These are phyloP conservation scores for Euura saliciscinereae DNA, from an alignment of 1,140 invertebrate species.

Conservation along the genomic window DNA sequence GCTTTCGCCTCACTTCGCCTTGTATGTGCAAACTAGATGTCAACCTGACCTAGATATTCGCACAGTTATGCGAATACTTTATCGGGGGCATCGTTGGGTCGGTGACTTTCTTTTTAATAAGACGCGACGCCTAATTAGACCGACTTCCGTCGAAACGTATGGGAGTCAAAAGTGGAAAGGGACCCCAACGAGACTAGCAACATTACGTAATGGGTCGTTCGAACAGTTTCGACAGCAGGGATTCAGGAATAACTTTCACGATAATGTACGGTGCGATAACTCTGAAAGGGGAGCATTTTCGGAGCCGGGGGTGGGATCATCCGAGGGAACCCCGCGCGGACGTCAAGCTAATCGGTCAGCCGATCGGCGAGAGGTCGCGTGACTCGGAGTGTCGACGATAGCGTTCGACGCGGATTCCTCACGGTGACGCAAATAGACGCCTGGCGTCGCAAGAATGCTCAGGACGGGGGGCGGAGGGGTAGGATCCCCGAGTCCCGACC, in stretches of 20 bases:
- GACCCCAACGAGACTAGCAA: background rate
- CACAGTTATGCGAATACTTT: too few relatives aligned
- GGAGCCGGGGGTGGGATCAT: too few relatives aligned
- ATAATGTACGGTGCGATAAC: too few relatives aligned
- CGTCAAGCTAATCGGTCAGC: constrained; percentile 47
- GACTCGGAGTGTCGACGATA: constrained; percentile 48
- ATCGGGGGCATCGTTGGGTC: background rate
- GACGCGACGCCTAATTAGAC: background rate
- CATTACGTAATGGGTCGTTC: too few relatives aligned
- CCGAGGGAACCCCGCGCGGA: too few relatives aligned
- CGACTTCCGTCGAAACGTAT: background rate
- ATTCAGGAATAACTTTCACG: too few relatives aligned
- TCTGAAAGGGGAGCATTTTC: too few relatives aligned
- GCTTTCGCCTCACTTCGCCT: too few relatives aligned
- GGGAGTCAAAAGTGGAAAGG: constrained; percentile 1
- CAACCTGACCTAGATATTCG: too few relatives aligned
- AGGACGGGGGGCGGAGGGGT: constrained; percentile 21
- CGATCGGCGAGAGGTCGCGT: constrained; percentile 36
- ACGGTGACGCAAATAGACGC: constrained; percentile 54
- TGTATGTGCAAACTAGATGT: too few relatives aligned
- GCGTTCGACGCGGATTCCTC: constrained; percentile 58
- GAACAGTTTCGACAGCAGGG: too few relatives aligned
- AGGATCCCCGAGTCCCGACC: constrained; percentile 23
- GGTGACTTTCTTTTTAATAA: background rate
- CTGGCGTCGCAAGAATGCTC: constrained; percentile 49